Evolutionary conservation across 2,888 invertebrate species (phyloP).

Genomic region (Calameuta filiformis): DNA sequence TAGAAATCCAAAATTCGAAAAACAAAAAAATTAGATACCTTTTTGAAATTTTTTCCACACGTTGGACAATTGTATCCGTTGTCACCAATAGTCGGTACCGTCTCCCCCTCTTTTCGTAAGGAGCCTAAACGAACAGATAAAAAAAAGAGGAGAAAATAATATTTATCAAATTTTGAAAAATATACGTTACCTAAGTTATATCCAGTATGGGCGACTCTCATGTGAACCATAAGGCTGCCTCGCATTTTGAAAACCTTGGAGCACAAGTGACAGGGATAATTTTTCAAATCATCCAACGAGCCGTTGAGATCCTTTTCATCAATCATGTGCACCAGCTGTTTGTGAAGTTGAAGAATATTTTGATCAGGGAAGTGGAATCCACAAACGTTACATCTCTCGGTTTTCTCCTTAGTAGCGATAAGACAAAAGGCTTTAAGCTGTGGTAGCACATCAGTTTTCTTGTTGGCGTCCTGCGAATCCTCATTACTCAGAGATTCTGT

Average conservation of each 20-base stretch:
- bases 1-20: not conserved
- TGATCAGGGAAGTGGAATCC: conserved; percentile 77
- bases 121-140: conserved; percentile 31
- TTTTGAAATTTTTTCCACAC: conserved; percentile 65
- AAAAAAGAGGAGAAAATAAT: not conserved
- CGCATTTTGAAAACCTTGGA: conserved; percentile 84
- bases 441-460: conserved; percentile 1
- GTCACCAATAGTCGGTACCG: conserved; percentile 41
- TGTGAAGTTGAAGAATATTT: conserved; percentile 79
- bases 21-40: conserved; percentile 43
- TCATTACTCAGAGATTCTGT: not conserved
- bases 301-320: conserved; percentile 43
- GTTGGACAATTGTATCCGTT: conserved; percentile 60
- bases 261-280: conserved; percentile 81
- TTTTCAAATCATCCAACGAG: conserved; percentile 62
- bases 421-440: conserved; percentile 36
- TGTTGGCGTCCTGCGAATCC: not conserved
- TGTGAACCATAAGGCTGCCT: conserved; percentile 84
- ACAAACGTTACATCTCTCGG: conserved; percentile 75
- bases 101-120: conserved; percentile 41
- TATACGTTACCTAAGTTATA: conserved; percentile 55
- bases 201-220: conserved; percentile 82
- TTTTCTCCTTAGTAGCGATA: conserved; percentile 63
- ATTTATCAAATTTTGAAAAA: not conserved
- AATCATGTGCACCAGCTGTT: conserved; percentile 73